Conservation (phyloP, 2,797 vertebrate genomes). For the Propithecus deckenii region DNA sequence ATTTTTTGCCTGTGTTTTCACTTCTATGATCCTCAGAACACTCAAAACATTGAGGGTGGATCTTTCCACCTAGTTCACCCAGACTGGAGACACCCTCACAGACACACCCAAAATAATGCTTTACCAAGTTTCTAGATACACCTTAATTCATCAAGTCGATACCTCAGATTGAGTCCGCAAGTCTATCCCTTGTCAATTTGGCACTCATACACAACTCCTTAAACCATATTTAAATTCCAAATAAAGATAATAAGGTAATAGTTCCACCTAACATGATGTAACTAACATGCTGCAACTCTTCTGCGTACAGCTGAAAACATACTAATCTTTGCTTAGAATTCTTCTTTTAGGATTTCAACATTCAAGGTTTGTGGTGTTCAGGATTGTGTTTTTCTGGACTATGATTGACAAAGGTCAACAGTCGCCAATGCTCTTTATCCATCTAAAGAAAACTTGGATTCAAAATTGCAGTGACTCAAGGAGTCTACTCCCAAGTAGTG, state of each 20-base stretch:
- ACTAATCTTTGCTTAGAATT: background rate
- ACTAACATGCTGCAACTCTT: background rate
- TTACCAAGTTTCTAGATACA: background rate
- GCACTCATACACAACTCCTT: background rate
- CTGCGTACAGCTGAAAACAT: background rate
- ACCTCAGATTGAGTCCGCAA: background rate
- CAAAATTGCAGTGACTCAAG: background rate
- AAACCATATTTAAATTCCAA: background rate
- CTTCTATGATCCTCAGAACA: background rate
- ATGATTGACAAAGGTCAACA: background rate
- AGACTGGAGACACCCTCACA: background rate
- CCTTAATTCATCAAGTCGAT: background rate
- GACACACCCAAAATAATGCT: background rate
- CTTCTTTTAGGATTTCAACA: background rate
- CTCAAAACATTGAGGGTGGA: background rate
- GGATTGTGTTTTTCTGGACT: background rate
- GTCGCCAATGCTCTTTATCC: too few relatives aligned
- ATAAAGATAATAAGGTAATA: background rate
- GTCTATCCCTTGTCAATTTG: background rate
- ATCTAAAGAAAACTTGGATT: background rate
- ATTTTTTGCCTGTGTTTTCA: background rate
- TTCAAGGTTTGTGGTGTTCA: background rate
- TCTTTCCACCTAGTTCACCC: background rate
- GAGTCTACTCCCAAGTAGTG: fast-evolving
- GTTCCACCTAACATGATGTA: background rate